Evolutionary conservation across 2,888 invertebrate genomes (phyloP).

Genomic region (Psylliodes chrysocephalus): DNA sequence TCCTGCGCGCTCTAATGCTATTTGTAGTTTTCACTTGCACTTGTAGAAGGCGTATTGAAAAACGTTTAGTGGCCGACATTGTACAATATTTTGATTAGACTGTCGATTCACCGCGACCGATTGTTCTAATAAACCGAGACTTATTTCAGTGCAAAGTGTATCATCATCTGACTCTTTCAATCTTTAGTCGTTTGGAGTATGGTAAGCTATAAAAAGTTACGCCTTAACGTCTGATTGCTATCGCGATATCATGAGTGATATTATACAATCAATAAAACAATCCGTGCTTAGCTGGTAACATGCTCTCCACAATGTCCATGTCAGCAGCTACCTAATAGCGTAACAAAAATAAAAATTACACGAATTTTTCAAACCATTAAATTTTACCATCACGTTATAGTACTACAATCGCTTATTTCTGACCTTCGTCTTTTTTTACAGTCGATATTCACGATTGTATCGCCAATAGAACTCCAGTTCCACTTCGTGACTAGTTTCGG

Average conservation of each 20-base stretch:
- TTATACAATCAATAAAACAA: background rate
- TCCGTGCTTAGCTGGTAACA: background rate
- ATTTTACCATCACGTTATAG: slow-evolving; percentile 2
- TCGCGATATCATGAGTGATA: background rate
- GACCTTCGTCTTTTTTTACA: slow-evolving; percentile 21
- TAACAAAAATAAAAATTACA: background rate
- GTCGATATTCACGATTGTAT: slow-evolving; percentile 24
- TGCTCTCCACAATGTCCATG: background rate
- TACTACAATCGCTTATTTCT: slow-evolving; percentile 8
- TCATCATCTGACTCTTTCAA: no score
- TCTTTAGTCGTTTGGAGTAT: no score
- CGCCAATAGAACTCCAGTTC: slow-evolving; percentile 15
- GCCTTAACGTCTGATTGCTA: no score
- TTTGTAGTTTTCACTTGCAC: no score
- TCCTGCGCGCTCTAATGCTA: no score
- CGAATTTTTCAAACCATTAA: slow-evolving; percentile 8
- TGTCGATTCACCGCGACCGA: no score
- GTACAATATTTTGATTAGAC: no score
- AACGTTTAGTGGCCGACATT: no score
- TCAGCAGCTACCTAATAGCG: background rate
- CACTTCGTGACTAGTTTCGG: slow-evolving; percentile 35
- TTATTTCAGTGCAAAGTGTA: no score
- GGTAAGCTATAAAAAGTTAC: no score
- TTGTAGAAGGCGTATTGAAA: no score
- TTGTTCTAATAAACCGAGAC: no score